Evolutionary conservation across 1,140 invertebrate genomes (phyloP), one percentile per base, ranked within the genome.

Genomic region (Meloidogyne floridensis): DNA sequence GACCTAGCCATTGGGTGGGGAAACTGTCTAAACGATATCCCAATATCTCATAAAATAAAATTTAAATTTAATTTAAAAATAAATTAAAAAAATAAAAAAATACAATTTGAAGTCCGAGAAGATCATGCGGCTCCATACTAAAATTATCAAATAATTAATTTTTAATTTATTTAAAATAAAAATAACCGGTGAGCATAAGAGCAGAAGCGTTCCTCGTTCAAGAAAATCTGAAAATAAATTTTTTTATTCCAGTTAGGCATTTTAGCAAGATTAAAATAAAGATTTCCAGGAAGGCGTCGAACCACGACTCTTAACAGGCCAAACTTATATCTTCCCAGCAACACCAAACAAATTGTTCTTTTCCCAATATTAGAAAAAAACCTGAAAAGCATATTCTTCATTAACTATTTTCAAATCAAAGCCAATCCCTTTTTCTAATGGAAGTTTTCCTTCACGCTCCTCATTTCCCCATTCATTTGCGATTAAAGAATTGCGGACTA

Each of bases 341-440:
- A 72, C 32, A 72, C 72, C 10, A 43, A 42, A 13, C 7, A 20
- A 7, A 72, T 4, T 7, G 0, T 15, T 3, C 32, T 43, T 47
- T 47, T 47, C 47, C 47, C n/a, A 59, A 0, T n/a, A 65, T 7
- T 65, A 65, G 18, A 51, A 7, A 43, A 20, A 65, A 77, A 87
- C 88, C 53, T 90, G 86, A 87, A 90, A 89, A n/a, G 85, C 87
- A 74, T 87, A 89, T 53, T 82, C 81, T 75, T 89, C 88, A 80
- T 89, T 89, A 43, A 85, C 75, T 75, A 89, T 90, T 13, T 85
- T 85, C 15, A 89, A 69, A 74, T 89, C 88, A 80, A 89, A 89
- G 15, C 88, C 89, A 71, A 88, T 80, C 79, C 89, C 88, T 82
- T 90, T 85, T 69, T 88, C 85, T 15, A 86, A 77, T 6, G 82